These are phyloP conservation scores for Mayetiola destructor DNA, from an alignment of 2,888 invertebrate species.

Conservation along the genomic window DNA sequence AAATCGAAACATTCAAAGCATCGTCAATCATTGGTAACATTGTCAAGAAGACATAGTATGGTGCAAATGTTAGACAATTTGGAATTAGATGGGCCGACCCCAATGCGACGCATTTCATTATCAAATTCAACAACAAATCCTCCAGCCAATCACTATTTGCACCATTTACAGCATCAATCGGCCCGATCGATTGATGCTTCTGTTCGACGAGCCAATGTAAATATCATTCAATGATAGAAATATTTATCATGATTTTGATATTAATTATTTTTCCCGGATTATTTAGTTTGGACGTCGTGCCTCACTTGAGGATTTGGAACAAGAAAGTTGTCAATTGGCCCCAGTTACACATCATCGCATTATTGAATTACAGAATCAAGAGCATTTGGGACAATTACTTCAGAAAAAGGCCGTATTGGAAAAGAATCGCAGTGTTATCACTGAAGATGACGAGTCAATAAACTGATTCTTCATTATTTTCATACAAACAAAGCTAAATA, in stretches of 20 bases:
- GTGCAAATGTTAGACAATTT: slow-evolving; percentile 59
- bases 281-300: slow-evolving; percentile 36
- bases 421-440: slow-evolving; percentile 49
- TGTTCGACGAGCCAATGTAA: neutral
- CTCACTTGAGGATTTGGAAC: slow-evolving; percentile 67
- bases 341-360: slow-evolving; percentile 73
- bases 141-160: slow-evolving; percentile 12
- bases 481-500: too few relatives aligned
- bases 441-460: slow-evolving; percentile 50
- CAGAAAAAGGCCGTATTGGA: slow-evolving; percentile 37
- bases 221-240: neutral
- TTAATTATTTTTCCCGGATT: neutral
- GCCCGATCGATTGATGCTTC: slow-evolving; percentile 1
- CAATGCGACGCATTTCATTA: slow-evolving; percentile 41
- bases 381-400: slow-evolving; percentile 32
- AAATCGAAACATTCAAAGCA: slow-evolving; percentile 59
- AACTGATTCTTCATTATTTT: too few relatives aligned
- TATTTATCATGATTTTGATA: neutral
- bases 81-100: slow-evolving; percentile 58
- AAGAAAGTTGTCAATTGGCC: slow-evolving; percentile 63
- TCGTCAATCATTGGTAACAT: slow-evolving; percentile 69
- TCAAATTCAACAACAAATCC: neutral
- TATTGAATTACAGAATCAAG: slow-evolving; percentile 53
- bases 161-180: slow-evolving; percentile 9
- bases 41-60: slow-evolving; percentile 64